These are phyloP conservation scores for Clanis bilineata DNA, from an alignment of 2,888 invertebrate species.

Conservation along the genomic window DNA sequence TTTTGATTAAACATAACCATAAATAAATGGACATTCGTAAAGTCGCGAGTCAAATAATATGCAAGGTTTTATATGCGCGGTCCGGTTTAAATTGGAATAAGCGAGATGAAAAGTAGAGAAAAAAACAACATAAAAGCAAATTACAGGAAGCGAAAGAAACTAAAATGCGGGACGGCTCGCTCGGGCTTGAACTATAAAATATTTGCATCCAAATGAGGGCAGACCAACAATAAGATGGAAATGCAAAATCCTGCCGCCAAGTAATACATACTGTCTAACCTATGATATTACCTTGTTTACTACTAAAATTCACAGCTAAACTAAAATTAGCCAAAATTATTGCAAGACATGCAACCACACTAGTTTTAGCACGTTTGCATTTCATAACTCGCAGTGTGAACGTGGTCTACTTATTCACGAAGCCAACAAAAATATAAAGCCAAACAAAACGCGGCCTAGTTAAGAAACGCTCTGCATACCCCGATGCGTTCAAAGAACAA, in stretches of 20 bases:
- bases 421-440: constrained; percentile 11
- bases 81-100: constrained; percentile 65
- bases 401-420: constrained; percentile 7
- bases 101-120: constrained; percentile 54
- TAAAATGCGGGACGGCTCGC: constrained; percentile 60
- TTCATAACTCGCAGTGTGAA: constrained; percentile 3
- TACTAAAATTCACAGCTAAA: constrained; percentile 23
- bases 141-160: constrained; percentile 68
- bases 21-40: constrained; percentile 24
- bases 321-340: constrained; percentile 36
- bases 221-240: constrained; percentile 71
- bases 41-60: constrained; percentile 38
- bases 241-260: constrained; percentile 57
- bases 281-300: constrained; percentile 47
- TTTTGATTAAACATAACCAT: background rate
- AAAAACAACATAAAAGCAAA: constrained; percentile 60
- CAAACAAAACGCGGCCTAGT: constrained; percentile 4
- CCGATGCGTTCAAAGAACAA: constrained; percentile 25
- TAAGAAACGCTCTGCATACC: constrained; percentile 24
- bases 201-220: constrained; percentile 76
- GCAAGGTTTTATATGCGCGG: constrained; percentile 48
- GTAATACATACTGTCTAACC: constrained; percentile 57
- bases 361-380: background rate
- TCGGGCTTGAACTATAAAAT: constrained; percentile 69
- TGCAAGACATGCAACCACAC: background rate